Conservation (phyloP, 1,140 invertebrate genomes). For the Cotesia typhae region DNA sequence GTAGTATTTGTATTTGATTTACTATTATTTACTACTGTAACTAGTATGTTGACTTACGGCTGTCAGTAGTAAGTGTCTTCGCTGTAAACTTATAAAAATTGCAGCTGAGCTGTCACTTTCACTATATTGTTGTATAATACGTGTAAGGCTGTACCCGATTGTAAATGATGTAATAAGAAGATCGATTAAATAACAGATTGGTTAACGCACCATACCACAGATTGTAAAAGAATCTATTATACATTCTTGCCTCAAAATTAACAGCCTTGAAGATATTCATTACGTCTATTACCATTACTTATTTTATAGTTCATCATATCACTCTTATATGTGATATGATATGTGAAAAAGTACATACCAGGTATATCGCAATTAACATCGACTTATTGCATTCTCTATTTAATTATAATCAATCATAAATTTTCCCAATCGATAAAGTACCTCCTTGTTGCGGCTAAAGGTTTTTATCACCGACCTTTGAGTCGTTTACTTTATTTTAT, state of each 20-base stretch:
- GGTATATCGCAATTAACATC: too few relatives aligned
- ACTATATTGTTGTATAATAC: constrained; percentile 19
- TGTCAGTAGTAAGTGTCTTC: background rate
- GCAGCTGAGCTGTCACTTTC: constrained; percentile 18
- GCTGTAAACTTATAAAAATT: background rate
- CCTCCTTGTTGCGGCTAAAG: too few relatives aligned
- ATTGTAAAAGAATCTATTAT: constrained; percentile 17
- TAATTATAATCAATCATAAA: too few relatives aligned
- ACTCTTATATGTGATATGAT: too few relatives aligned
- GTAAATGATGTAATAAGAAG: constrained; percentile 19
- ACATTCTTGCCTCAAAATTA: constrained; percentile 4
- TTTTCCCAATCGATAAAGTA: too few relatives aligned
- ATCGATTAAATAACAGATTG: constrained; percentile 21
- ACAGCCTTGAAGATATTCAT: background rate
- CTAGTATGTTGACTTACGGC: background rate
- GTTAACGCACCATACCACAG: constrained; percentile 4
- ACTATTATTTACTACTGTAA: background rate
- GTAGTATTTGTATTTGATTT: background rate
- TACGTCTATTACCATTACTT: background rate
- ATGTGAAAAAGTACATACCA: too few relatives aligned
- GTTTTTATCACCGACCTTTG: too few relatives aligned
- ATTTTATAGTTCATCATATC: background rate
- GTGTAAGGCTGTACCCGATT: constrained; percentile 2
- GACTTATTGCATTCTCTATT: too few relatives aligned
- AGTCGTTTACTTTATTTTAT: too few relatives aligned